These are phyloP conservation scores for Psittacula derbiana DNA, from an alignment of 2,797 vertebrate species.

Conservation along the genomic window DNA sequence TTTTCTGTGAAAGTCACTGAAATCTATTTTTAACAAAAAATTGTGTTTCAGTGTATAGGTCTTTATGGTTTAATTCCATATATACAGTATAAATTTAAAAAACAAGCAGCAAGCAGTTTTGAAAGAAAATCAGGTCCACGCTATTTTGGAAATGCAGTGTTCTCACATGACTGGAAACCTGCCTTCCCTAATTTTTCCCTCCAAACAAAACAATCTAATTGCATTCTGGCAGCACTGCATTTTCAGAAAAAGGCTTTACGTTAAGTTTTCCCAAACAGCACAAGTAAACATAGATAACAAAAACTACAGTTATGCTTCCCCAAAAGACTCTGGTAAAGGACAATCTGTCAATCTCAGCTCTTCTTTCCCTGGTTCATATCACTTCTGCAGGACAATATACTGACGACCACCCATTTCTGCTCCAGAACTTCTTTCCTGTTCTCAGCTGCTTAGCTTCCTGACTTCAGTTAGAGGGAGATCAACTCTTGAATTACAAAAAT, in stretches of 20 bases:
- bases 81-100: background rate
- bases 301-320: background rate
- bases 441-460: background rate
- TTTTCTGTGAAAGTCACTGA: background rate
- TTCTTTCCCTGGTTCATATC: background rate
- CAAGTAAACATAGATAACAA: background rate
- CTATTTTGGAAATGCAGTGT: background rate
- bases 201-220: background rate
- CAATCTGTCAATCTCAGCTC: background rate
- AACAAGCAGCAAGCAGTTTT: background rate
- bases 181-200: background rate
- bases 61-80: background rate
- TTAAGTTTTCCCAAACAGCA: slow-evolving; percentile 1
- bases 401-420: background rate
- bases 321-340: background rate
- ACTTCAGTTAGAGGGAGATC: background rate
- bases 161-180: background rate
- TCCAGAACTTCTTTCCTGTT: background rate
- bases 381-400: background rate
- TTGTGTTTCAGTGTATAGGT: background rate
- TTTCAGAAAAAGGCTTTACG: background rate
- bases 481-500: slow-evolving; percentile 8
- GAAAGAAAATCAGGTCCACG: background rate
- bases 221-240: background rate
- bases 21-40: background rate